A percentile compares a stretch with the other conserved stretches of the same genome.
Conservation (phyloP, 2,888 invertebrate genomes). For the Galerucella nymphaeae region DNA sequence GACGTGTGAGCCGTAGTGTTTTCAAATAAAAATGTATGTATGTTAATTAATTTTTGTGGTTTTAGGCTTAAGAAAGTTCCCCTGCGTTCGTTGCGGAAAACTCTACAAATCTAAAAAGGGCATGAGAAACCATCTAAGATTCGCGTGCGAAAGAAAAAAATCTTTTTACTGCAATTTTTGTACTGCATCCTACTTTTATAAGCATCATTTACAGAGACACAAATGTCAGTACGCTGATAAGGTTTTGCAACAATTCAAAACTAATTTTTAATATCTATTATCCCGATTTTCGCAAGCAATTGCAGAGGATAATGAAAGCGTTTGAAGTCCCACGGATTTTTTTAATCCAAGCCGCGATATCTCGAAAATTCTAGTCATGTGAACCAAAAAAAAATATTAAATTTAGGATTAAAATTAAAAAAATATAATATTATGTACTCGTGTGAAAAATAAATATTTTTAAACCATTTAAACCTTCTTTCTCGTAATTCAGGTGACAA, state of each 20-base stretch:
- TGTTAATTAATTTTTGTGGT: slow-evolving; percentile 11
- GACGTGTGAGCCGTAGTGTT: slow-evolving; percentile 10
- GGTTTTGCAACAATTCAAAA: slow-evolving; percentile 27
- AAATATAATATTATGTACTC: background rate
- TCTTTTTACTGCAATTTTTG: slow-evolving; percentile 54
- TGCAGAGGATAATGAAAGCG: no score
- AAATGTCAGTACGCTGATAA: slow-evolving; percentile 43
- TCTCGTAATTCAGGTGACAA: no score
- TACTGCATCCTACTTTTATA: slow-evolving; percentile 54
- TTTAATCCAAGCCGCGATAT: background rate
- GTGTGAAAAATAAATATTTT: slow-evolving; percentile 3
- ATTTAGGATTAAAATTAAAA: background rate
- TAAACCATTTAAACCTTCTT: background rate
- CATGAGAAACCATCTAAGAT: slow-evolving; percentile 53
- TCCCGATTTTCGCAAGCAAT: no score
- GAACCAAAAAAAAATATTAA: background rate
- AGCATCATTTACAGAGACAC: slow-evolving; percentile 54
- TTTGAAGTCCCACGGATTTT: no score
- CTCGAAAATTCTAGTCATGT: background rate
- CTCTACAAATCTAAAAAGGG: slow-evolving; percentile 54
- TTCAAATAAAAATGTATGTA: slow-evolving; percentile 15
- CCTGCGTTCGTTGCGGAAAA: slow-evolving; percentile 53
- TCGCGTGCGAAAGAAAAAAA: slow-evolving; percentile 54
- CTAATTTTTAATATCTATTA: background rate
- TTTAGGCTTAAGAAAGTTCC: slow-evolving; percentile 38